These are phyloP conservation scores for Cyphomyrus plagiostoma DNA, from an alignment of 2,113 vertebrate species.

Conservation along the genomic window DNA sequence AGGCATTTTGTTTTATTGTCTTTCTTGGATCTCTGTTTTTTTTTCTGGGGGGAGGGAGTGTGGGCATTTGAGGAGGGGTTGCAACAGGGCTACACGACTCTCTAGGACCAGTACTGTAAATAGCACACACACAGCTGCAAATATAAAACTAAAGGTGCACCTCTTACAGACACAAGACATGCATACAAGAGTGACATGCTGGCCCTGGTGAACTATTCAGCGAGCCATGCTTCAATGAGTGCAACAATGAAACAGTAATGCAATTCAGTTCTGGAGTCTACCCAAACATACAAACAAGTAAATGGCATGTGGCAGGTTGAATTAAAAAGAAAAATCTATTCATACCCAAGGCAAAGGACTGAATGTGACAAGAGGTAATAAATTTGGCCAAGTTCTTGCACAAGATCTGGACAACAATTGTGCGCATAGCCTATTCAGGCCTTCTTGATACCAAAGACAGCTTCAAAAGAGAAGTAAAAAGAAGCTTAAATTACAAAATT, in stretches of 20 bases:
- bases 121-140: not conserved
- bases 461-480: not conserved
- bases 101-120: not conserved
- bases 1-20: not conserved
- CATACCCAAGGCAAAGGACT: not conserved
- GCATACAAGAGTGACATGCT: not conserved
- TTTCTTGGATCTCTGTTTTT: not conserved
- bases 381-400: not conserved
- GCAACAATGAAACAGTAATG: not conserved
- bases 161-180: not conserved
- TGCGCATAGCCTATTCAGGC: not conserved
- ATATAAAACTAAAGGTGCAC: not conserved
- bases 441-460: not conserved
- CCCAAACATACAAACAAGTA: not conserved
- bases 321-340: not conserved
- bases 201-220: conserved; percentile 11
- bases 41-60: not conserved
- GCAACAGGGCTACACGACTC: not conserved
- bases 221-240: conserved; percentile 10
- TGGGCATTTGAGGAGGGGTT: not conserved
- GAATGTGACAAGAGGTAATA: not conserved
- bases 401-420: not conserved
- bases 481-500: not conserved
- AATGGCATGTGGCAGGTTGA: not conserved
- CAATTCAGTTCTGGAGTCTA: not conserved